Percentiles rank a stretch among this genome's conserved stretches.
Evolutionary conservation across 1,140 invertebrate species (phyloP).

Genomic region (Cydia fagiglandana): DNA sequence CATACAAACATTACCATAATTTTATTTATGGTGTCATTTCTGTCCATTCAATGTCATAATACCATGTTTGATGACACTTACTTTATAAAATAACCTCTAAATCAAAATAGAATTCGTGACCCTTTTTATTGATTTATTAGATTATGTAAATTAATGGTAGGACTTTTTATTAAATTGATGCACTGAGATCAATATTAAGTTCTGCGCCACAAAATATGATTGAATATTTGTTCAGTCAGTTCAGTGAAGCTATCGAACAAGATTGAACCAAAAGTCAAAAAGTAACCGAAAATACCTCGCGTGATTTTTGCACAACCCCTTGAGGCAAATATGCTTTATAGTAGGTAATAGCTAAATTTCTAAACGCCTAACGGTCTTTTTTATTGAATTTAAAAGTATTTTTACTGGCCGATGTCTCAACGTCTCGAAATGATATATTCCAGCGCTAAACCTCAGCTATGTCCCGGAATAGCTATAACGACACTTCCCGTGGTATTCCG

Average conservation of each 20-base stretch:
- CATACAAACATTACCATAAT: conserved; percentile 3
- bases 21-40: conserved; percentile 14
- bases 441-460: conserved; percentile 9
- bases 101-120: conserved; percentile 5
- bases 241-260: too few relatives aligned
- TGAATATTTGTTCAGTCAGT: background rate
- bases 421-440: background rate
- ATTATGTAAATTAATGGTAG: conserved; percentile 19
- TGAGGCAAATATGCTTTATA: too few relatives aligned
- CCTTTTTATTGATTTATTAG: conserved; percentile 9
- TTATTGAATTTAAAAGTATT: too few relatives aligned
- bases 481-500: conserved; percentile 24
- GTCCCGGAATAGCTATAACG: conserved; percentile 14
- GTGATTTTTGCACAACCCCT: too few relatives aligned
- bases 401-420: too few relatives aligned
- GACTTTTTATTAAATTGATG: conserved; percentile 6
- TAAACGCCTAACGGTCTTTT: too few relatives aligned
- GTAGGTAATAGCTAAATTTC: too few relatives aligned
- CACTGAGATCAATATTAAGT: background rate
- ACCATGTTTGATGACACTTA: conserved; percentile 3
- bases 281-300: too few relatives aligned
- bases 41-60: background rate
- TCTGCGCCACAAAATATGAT: background rate
- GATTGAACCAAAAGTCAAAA: too few relatives aligned
- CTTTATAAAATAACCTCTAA: conserved; percentile 13